A percentile compares a stretch with the other conserved stretches of the same genome.
Evolutionary conservation across 92 coral and sea anemone species (phyloP).

Genomic region (Virgularia gustaviana): DNA sequence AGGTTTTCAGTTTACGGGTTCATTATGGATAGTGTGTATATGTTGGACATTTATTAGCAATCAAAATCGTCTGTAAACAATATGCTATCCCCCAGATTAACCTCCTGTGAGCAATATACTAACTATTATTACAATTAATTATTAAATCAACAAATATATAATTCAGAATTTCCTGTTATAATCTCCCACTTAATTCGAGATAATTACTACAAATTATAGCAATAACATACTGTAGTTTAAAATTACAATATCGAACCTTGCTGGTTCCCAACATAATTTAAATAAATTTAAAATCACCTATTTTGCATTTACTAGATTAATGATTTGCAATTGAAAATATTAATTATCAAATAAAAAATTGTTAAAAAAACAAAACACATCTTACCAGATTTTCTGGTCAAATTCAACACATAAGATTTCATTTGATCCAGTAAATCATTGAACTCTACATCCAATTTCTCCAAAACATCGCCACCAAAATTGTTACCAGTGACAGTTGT

Average conservation of each 20-base stretch:
- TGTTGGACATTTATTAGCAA: too few relatives aligned
- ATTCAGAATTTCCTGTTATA: too few relatives aligned
- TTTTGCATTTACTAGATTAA: too few relatives aligned
- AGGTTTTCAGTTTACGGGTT: too few relatives aligned
- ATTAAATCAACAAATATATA: too few relatives aligned
- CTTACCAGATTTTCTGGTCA: constrained; percentile 85
- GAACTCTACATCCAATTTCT: constrained; percentile 80
- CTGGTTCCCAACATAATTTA: background rate
- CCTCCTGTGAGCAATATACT: too few relatives aligned
- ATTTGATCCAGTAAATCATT: constrained; percentile 81
- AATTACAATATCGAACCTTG: background rate
- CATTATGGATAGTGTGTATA: too few relatives aligned
- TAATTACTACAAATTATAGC: background rate
- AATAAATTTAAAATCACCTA: background rate
- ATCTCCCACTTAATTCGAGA: too few relatives aligned
- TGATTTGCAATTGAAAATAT: background rate
- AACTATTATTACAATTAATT: too few relatives aligned
- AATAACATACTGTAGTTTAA: background rate
- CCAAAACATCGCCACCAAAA: constrained; percentile 54
- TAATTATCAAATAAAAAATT: background rate
- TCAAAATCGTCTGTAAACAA: too few relatives aligned
- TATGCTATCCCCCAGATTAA: too few relatives aligned
- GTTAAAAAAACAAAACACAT: background rate
- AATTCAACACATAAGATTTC: constrained; percentile 88
- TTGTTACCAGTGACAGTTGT: background rate